Evolutionary conservation across 2,888 invertebrate genomes (phyloP).

Genomic region (Zeuzera pyrina): DNA sequence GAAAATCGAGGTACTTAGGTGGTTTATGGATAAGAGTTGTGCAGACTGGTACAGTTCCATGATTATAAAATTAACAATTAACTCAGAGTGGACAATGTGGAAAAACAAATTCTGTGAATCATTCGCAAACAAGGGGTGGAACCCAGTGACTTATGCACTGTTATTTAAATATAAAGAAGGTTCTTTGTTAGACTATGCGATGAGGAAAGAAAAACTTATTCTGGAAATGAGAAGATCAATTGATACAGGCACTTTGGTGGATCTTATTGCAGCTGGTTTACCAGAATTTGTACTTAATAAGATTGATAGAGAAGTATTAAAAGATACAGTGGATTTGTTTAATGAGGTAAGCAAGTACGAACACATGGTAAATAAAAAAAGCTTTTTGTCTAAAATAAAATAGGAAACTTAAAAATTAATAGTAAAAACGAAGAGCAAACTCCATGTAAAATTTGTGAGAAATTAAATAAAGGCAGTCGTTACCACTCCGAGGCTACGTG

Average conservation of each 20-base stretch:
- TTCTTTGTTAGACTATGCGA: slow-evolving; percentile 1
- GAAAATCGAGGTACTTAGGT: too few relatives aligned
- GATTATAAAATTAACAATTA: slow-evolving; percentile 8
- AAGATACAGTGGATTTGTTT: slow-evolving; percentile 1
- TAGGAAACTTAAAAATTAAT: too few relatives aligned
- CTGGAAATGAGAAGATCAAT: slow-evolving; percentile 1
- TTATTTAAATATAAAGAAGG: not conserved
- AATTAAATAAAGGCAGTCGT: too few relatives aligned
- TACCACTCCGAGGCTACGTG: too few relatives aligned
- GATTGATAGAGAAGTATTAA: not conserved
- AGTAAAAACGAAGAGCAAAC: too few relatives aligned
- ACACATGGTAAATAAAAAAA: slow-evolving; percentile 1
- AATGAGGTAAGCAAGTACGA: slow-evolving; percentile 1
- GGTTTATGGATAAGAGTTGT: slow-evolving; percentile 19
- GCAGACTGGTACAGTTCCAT: slow-evolving; percentile 17
- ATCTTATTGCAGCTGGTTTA: slow-evolving; percentile 2
- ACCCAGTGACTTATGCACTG: not conserved
- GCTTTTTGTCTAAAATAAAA: too few relatives aligned
- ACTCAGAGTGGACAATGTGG: slow-evolving; percentile 3
- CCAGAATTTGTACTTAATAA: slow-evolving; percentile 1
- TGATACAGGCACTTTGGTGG: slow-evolving; percentile 1
- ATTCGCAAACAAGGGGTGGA: slow-evolving; percentile 2
- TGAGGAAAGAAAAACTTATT: slow-evolving; percentile 2
- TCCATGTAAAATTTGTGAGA: too few relatives aligned
- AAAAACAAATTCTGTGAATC: not conserved